A percentile compares a stretch with the other conserved stretches of the same genome.
Evolutionary conservation across 2,797 vertebrate species (phyloP).

Genomic region (Ctenosaura bakeri): DNA sequence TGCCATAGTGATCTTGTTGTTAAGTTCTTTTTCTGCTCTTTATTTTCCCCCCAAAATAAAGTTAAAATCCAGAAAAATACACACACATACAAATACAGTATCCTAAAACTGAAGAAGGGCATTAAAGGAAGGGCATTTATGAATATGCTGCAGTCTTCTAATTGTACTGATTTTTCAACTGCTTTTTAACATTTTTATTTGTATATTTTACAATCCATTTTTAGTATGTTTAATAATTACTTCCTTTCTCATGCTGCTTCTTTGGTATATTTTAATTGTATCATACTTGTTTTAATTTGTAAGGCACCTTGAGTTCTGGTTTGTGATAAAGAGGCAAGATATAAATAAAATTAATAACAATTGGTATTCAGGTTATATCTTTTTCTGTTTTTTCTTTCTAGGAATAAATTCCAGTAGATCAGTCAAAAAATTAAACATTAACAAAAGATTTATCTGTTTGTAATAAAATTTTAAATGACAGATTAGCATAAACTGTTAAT

Average conservation of each 20-base stretch:
- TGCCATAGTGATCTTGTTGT: background rate
- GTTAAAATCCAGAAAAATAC: background rate
- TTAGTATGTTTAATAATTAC: too few species aligned
- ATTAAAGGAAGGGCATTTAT: too few species aligned
- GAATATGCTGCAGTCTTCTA: too few species aligned
- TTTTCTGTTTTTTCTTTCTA: background rate
- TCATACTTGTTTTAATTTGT: too few species aligned
- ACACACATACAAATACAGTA: background rate
- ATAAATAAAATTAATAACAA: too few species aligned
- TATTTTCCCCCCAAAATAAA: background rate
- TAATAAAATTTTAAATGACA: background rate
- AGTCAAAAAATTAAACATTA: background rate
- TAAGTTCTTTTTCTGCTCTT: background rate
- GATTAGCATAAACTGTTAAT: background rate
- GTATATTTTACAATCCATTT: too few species aligned
- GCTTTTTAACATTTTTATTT: too few species aligned
- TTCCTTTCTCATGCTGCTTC: too few species aligned
- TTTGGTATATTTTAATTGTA: too few species aligned
- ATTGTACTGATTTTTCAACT: too few species aligned
- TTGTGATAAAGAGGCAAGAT: too few species aligned
- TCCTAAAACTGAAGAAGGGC: background rate
- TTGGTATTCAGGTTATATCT: background rate
- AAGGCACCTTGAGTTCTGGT: too few species aligned
- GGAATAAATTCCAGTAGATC: background rate
- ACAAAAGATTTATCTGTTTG: background rate